Evolutionary conservation across 2,888 invertebrate genomes (phyloP), one percentile per base, ranked within the genome.

Genomic region (Plagiodera versicolora): DNA sequence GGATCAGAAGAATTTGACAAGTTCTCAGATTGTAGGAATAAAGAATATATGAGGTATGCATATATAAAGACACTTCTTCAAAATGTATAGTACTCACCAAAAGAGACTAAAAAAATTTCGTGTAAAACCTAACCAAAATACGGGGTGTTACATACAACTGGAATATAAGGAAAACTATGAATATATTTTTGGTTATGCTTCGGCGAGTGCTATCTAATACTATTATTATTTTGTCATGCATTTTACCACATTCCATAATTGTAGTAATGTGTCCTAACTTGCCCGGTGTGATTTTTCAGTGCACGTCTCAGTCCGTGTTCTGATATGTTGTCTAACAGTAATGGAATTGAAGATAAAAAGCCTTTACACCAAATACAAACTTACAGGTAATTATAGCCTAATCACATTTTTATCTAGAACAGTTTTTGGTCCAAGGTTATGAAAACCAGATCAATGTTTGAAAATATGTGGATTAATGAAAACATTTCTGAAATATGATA

Each of bases 311-410:
- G 85, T 82, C 82, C 83, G 78, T 84, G 84, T 80, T 82, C 83
- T 77, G 86, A 86, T 81, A 83, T 67, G 62, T 63, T 74, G 78
- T 81, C 82, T 77, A 84, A 87, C 76, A 84, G 86, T 66, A 86
- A 85, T 81, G 84, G 84, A 77, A 68, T 72, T 56, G 86, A 86
- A 71, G 89, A 89, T 78, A 88, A 87, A 82, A 86, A 85, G 81
- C 86, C 86, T 75, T 83, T 83, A 78, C 82, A 82, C 74, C 84
- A 89, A 82, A 89, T 89, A 77, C 90, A 90, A 82, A 90, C 90
- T 61, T 90, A 90, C 84, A 89, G 88, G 89, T 89, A 84, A 79
- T 81, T 81, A 60, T 54, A 46, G n/a, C 20, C 20, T 44, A 16
- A 52, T 52, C 2, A 20, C n/a, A 46, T 46, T 46, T 32, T 30